Evolutionary conservation across 2,888 invertebrate genomes (phyloP).

Genomic region (Teleiodes luculella): DNA sequence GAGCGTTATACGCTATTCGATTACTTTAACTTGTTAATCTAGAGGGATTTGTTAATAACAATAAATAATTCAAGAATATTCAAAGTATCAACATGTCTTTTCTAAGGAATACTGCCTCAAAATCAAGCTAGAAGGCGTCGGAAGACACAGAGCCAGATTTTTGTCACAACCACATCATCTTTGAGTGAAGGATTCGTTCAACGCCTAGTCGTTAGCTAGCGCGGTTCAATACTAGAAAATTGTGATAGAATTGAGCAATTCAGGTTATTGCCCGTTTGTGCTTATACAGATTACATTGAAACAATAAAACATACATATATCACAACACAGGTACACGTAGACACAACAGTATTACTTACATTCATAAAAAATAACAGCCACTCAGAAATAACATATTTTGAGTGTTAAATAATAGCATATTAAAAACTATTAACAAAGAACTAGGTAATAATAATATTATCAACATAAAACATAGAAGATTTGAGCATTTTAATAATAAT

Average conservation of each 20-base stretch:
- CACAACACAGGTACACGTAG: conserved; percentile 70
- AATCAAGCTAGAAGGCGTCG: conserved; percentile 53
- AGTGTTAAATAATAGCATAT: conserved; percentile 55
- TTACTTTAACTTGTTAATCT: conserved; percentile 38
- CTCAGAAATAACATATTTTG: conserved; percentile 48
- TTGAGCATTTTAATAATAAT: conserved; percentile 72
- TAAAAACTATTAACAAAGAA: conserved; percentile 64
- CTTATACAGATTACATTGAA: conserved; percentile 52
- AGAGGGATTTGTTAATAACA: conserved; percentile 47
- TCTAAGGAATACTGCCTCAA: conserved; percentile 72
- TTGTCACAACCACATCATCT: conserved; percentile 68
- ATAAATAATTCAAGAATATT: conserved; percentile 43
- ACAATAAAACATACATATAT: conserved; percentile 63
- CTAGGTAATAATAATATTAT: conserved; percentile 69
- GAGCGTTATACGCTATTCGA: conserved; percentile 46
- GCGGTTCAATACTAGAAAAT: conserved; percentile 9
- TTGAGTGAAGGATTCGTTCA: conserved; percentile 36
- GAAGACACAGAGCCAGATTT: conserved; percentile 62
- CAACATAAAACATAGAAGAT: conserved; percentile 71
- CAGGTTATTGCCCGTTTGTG: conserved; percentile 60
- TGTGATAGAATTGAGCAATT: conserved; percentile 56
- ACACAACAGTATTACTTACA: conserved; percentile 43
- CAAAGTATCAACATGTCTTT: conserved; percentile 71
- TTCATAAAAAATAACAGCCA: conserved; percentile 49
- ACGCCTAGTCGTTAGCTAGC: no score